Evolutionary conservation across 2,888 invertebrate species (phyloP).

Genomic region (Nymphalis c-album): DNA sequence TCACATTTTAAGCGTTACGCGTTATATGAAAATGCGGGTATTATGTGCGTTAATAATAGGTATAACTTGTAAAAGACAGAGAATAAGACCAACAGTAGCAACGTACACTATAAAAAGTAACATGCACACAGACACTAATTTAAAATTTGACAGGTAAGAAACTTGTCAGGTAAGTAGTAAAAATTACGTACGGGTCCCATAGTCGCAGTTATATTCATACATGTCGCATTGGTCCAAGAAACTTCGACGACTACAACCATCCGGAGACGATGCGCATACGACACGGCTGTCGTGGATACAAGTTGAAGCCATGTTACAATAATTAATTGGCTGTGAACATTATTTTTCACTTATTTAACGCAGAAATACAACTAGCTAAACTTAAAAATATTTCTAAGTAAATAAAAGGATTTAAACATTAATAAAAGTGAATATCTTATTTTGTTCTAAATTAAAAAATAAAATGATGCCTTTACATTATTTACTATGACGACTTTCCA

Average conservation of each 20-base stretch:
- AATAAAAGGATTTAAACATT: too few relatives aligned
- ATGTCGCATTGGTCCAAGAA: slow-evolving; percentile 73
- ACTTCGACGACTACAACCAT: slow-evolving; percentile 55
- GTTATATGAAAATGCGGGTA: too few relatives aligned
- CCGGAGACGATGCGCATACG: slow-evolving; percentile 57
- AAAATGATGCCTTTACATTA: too few relatives aligned
- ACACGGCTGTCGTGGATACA: slow-evolving; percentile 62
- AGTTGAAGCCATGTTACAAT: slow-evolving; percentile 56
- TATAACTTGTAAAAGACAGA: too few relatives aligned
- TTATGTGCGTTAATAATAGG: too few relatives aligned
- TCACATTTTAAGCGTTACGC: too few relatives aligned
- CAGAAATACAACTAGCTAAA: background rate
- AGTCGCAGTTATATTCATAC: slow-evolving; percentile 73
- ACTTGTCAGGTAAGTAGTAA: background rate
- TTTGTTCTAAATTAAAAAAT: too few relatives aligned
- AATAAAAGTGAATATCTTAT: too few relatives aligned
- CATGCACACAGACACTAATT: background rate
- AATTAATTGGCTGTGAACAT: slow-evolving; percentile 50
- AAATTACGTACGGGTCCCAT: slow-evolving; percentile 55
- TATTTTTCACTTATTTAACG: background rate
- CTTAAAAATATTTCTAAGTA: too few relatives aligned
- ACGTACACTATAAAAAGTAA: background rate
- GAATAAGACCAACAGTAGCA: too few relatives aligned
- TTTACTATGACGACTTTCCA: too few relatives aligned
- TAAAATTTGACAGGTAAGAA: too few relatives aligned